These are phyloP conservation scores for Sarcophaga carnaria DNA, from an alignment of 2,888 invertebrate genomes.

Conservation along the genomic window DNA sequence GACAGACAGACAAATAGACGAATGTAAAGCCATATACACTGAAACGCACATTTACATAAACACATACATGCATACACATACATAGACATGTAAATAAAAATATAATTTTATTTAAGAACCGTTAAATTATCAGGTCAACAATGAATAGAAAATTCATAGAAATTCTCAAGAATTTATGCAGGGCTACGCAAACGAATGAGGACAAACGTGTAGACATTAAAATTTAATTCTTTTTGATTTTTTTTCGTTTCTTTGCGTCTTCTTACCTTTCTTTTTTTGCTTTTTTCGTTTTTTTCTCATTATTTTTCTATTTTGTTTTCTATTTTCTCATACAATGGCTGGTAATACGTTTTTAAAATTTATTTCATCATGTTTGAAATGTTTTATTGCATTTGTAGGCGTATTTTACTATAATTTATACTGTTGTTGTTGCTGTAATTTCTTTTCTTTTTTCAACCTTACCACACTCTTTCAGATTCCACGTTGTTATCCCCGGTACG, in stretches of 20 bases:
- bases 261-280: neutral
- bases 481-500: neutral
- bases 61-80: conserved; percentile 16
- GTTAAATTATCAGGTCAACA: conserved; percentile 64
- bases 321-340: neutral
- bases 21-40: neutral
- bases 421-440: neutral
- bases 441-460: too few species aligned
- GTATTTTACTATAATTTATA: neutral
- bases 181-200: neutral
- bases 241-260: neutral
- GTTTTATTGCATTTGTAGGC: neutral
- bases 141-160: conserved; percentile 55
- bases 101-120: conserved; percentile 43
- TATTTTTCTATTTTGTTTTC: neutral
- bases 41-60: neutral
- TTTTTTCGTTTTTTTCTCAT: neutral
- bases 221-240: neutral
- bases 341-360: too few species aligned
- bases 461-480: too few species aligned
- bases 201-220: neutral
- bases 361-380: neutral
- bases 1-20: neutral
- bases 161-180: conserved; percentile 19
- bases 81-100: neutral